Percentiles rank a stretch among this genome's conserved stretches.
phyloP scores from a whole-genome alignment of 2,797 vertebrate genomes.

The Lateolabrax maculatus region DNA sequence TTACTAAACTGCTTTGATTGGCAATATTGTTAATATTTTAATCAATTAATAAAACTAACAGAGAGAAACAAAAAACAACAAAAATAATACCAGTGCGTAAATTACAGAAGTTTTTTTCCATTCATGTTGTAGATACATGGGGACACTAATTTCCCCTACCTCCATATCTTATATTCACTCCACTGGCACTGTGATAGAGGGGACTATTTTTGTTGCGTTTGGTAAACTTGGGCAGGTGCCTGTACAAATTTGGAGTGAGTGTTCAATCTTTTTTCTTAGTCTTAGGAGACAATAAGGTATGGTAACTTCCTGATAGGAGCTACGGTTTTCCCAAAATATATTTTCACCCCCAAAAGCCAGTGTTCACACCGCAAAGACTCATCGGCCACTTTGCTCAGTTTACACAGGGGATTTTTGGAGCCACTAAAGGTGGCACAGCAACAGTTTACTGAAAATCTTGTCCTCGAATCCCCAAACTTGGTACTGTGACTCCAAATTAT shows the following conservation, averaged over 20 bases:
- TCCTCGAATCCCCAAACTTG: neutral
- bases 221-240: neutral
- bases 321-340: neutral
- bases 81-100: neutral
- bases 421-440: neutral
- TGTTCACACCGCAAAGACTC: neutral
- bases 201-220: neutral
- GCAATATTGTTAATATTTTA: neutral
- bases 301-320: neutral
- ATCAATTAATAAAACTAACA: neutral
- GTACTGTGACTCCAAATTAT: neutral
- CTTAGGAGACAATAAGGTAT: neutral
- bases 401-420: neutral
- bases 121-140: no score
- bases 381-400: neutral
- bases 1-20: neutral
- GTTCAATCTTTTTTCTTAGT: no score
- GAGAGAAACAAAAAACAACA: neutral
- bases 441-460: neutral
- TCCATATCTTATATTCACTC: conserved; percentile 15
- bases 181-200: neutral
- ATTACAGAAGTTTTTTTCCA: no score
- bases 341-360: neutral
- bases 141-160: neutral
- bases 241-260: neutral